These are phyloP conservation scores for Proterorhinus semilunaris DNA, from an alignment of 2,113 vertebrate genomes.

Conservation along the genomic window DNA sequence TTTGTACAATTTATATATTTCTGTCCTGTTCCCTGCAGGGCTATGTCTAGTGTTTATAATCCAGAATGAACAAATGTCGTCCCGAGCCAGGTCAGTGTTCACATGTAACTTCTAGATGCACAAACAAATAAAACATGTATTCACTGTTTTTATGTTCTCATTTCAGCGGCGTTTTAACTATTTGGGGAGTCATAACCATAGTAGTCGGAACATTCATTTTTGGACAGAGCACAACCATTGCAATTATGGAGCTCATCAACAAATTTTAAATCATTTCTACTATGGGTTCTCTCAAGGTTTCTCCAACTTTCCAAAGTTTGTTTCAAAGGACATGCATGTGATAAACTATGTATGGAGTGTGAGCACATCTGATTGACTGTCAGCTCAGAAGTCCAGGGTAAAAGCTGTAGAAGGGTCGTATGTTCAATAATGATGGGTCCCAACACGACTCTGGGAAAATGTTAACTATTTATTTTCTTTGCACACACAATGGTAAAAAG, in stretches of 20 bases:
- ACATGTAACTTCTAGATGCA: not conserved
- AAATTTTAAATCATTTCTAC: conserved; percentile 54
- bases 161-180: conserved; percentile 76
- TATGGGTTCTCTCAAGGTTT: not conserved
- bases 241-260: conserved; percentile 78
- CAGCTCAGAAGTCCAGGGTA: not conserved
- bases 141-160: not conserved
- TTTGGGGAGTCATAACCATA: conserved; percentile 82
- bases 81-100: conserved; percentile 78
- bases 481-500: conserved; percentile 29
- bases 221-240: conserved; percentile 85
- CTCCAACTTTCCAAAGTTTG: not conserved
- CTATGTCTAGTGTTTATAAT: conserved; percentile 87
- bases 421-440: conserved; percentile 9
- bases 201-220: conserved; percentile 86
- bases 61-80: conserved; percentile 66
- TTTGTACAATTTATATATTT: not conserved
- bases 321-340: not conserved
- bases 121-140: not conserved
- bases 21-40: conserved; percentile 71
- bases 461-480: conserved; percentile 13
- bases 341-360: not conserved
- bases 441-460: not conserved
- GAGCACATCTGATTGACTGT: not conserved
- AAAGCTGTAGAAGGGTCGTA: not conserved